Base-by-base conservation (phyloP, 2,888 invertebrate genomes). In the Melinopterus prodromus region DNA sequence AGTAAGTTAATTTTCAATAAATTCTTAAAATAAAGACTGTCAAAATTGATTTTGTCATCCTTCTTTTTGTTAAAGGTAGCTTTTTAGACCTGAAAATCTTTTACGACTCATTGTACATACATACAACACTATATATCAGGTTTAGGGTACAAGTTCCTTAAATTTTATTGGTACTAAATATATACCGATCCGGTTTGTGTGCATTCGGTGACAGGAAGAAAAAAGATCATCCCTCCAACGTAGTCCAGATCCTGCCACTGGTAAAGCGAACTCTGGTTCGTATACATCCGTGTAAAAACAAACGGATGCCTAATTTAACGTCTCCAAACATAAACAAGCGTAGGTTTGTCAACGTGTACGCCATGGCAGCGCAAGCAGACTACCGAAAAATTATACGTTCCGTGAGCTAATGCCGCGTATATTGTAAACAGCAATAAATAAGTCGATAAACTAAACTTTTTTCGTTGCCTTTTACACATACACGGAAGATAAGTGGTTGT, bases 241-340 rank as follows among this genome's bases (percentile, higher is more conserved):
- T 53, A 53, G 53, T 53, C 53, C 53, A 53, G 53, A 53, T 53
- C 53, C 53, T 53, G 53, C 53, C 26, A 12, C 53, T 53, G 53
- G 53, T 7, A 53, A 12, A 53, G 9, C 53, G 53, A 53, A 53
- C 53, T 53, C 53, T 53, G 26, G 26, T 26, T 26, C 53, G 53
- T 53, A 53, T 53, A 53, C 53, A 53, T 53, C 53, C 53, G 53
- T 53, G 53, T 53, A 53, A 53, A 53, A 53, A 53, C 53, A 53
- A 53, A 53, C 53, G 53, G 12, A 53, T 7, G 7, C 53, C 53
- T 12, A 53, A 53, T 53, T 53, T 53, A 53, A 53, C 53, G 12
- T 53, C 12, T 12, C 12, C 53, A 7, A 53, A 53, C 53, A 53
- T 53, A 53, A 53, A 53, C 53, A 53, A 12, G 12, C 9, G 53